Percentiles rank a stretch among this genome's conserved stretches.
phyloP scores from a whole-genome alignment of 1,140 invertebrate genomes.

The Drosophila kikkawai region DNA sequence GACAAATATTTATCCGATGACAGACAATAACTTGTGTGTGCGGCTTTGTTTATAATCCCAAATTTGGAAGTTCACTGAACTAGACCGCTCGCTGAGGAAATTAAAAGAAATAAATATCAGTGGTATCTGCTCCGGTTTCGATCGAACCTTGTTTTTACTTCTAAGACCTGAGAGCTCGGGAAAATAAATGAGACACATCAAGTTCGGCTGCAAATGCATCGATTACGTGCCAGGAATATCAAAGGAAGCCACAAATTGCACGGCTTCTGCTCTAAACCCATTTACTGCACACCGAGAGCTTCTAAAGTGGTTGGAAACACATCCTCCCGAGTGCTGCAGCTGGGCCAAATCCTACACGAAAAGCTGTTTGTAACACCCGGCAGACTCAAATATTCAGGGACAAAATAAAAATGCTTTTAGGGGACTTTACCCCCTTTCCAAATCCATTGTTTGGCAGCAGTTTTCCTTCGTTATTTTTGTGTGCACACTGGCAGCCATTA shows the following conservation, averaged over 20 bases:
- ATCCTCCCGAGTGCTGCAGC: constrained; percentile 47
- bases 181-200: constrained; percentile 27
- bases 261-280: constrained; percentile 42
- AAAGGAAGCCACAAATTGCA: constrained; percentile 56
- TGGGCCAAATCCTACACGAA: constrained; percentile 32
- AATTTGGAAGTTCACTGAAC: constrained; percentile 41
- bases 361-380: constrained; percentile 34
- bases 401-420: constrained; percentile 43
- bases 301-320: constrained; percentile 46
- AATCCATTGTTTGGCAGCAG: constrained; percentile 37
- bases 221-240: constrained; percentile 36
- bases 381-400: constrained; percentile 39
- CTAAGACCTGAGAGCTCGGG: neutral
- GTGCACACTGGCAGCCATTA: constrained; percentile 45
- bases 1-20: constrained; percentile 36
- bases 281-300: constrained; percentile 34
- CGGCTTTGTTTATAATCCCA: constrained; percentile 43
- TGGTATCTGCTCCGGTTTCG: constrained; percentile 15
- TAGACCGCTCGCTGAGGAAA: constrained; percentile 5
- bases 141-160: constrained; percentile 2
- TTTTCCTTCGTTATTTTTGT: constrained; percentile 24
- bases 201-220: constrained; percentile 25
- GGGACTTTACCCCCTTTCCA: constrained; percentile 28
- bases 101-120: constrained; percentile 11
- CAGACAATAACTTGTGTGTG: constrained; percentile 29